Conservation (phyloP, 2,888 invertebrate species). For the Leptopilina drosophilae region DNA sequence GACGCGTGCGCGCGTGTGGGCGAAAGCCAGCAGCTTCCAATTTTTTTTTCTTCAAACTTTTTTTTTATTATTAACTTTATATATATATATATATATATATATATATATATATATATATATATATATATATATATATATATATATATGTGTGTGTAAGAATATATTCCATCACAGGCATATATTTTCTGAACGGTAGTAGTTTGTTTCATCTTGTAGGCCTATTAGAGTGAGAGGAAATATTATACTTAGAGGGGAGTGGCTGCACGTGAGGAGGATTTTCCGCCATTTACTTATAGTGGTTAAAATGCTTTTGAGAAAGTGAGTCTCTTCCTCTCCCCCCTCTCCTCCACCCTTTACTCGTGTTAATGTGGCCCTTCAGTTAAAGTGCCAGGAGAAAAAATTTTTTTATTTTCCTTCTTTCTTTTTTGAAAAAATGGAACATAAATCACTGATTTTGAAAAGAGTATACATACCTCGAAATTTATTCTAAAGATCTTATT, state of each 20-base stretch:
- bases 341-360: no score
- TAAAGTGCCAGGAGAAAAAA: no score
- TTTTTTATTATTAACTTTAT: slow-evolving; percentile 14
- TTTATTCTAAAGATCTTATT: no score
- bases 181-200: slow-evolving; percentile 28
- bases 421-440: no score
- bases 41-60: no score
- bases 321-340: no score
- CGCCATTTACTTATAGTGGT: not conserved
- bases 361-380: no score
- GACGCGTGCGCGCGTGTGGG: slow-evolving; percentile 4
- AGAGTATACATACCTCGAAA: no score
- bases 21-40: not conserved
- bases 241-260: not conserved
- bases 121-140: not conserved
- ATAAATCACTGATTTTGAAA: no score
- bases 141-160: no score
- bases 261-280: slow-evolving; percentile 4
- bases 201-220: not conserved
- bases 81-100: not conserved
- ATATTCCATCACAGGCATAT: not conserved
- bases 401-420: no score
- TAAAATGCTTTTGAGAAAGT: not conserved
- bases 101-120: no score
- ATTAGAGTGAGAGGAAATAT: slow-evolving; percentile 2